phyloP scores from a whole-genome alignment of 2,888 invertebrate genomes.

The Microplitis deprimator region DNA sequence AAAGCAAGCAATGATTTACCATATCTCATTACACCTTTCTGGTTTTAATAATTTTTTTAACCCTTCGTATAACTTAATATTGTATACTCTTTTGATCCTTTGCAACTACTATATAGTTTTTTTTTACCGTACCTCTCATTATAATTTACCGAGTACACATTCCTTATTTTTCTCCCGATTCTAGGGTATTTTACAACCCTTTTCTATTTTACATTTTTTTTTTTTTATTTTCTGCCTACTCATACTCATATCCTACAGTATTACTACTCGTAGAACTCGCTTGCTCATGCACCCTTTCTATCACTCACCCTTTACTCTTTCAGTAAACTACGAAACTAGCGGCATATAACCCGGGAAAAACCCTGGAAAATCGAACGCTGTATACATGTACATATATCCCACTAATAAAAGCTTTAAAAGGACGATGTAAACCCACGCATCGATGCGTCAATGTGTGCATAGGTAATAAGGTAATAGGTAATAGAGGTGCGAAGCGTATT shows the following conservation, averaged over 20 bases:
- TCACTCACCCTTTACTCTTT: slow-evolving; percentile 27
- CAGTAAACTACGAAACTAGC: slow-evolving; percentile 55
- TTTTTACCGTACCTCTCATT: neutral
- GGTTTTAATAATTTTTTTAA: neutral
- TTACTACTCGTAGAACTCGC: slow-evolving; percentile 41
- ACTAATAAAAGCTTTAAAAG: slow-evolving; percentile 38
- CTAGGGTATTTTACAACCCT: neutral
- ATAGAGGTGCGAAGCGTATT: slow-evolving; percentile 36
- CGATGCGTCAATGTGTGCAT: slow-evolving; percentile 52
- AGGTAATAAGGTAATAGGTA: slow-evolving; percentile 9
- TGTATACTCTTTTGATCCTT: neutral
- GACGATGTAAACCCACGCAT: slow-evolving; percentile 57
- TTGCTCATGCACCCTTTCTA: slow-evolving; percentile 43
- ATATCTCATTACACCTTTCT: neutral
- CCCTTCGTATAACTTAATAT: neutral
- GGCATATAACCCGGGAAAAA: slow-evolving; percentile 67
- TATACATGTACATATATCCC: slow-evolving; percentile 53
- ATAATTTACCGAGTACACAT: neutral
- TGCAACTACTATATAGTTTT: neutral
- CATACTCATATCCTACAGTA: slow-evolving; percentile 11
- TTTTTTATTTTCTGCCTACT: neutral
- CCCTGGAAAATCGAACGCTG: slow-evolving; percentile 69
- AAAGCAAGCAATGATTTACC: neutral
- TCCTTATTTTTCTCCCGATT: neutral
- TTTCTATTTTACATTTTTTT: slow-evolving; percentile 2